phyloP scores from a whole-genome alignment of 2,888 invertebrate genomes.

The Rugalucina vietnamica region DNA sequence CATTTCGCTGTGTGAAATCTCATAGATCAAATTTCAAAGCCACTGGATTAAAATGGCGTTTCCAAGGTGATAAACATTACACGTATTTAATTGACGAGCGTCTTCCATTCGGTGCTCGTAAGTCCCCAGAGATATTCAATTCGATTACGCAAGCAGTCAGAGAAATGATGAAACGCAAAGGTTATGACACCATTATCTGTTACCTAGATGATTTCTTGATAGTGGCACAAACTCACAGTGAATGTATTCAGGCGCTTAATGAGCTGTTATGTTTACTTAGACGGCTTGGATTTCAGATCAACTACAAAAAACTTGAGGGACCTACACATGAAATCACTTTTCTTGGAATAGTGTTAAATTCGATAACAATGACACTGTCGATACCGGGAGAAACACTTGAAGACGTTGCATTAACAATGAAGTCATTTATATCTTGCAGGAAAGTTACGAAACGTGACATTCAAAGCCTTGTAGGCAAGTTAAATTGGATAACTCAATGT shows the following conservation, averaged over 20 bases:
- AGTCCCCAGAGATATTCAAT: constrained; percentile 17
- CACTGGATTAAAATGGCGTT: constrained; percentile 34
- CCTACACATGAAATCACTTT: too few relatives aligned
- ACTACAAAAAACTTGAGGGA: constrained; percentile 34
- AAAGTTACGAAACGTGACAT: constrained; percentile 18
- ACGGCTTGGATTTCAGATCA: constrained; percentile 29
- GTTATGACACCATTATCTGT: neutral
- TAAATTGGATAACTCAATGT: constrained; percentile 17
- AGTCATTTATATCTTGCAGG: neutral
- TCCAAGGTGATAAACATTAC: neutral
- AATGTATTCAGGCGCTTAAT: constrained; percentile 1
- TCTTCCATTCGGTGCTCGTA: constrained; percentile 21
- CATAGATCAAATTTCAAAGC: too few relatives aligned
- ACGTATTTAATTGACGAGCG: constrained; percentile 29
- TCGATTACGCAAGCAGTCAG: constrained; percentile 22
- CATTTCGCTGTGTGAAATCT: too few relatives aligned
- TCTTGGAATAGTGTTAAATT: too few relatives aligned
- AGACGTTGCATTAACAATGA: too few relatives aligned
- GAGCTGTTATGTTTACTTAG: constrained; percentile 9
- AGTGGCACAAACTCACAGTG: constrained; percentile 3
- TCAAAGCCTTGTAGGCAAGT: constrained; percentile 28
- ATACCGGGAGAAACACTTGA: too few relatives aligned
- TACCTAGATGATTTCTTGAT: constrained; percentile 33
- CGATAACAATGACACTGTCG: too few relatives aligned
- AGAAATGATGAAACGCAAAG: constrained; percentile 12